These are phyloP conservation scores for Mionectes macconnelli DNA, from an alignment of 2,113 vertebrate species.

Conservation along the genomic window DNA sequence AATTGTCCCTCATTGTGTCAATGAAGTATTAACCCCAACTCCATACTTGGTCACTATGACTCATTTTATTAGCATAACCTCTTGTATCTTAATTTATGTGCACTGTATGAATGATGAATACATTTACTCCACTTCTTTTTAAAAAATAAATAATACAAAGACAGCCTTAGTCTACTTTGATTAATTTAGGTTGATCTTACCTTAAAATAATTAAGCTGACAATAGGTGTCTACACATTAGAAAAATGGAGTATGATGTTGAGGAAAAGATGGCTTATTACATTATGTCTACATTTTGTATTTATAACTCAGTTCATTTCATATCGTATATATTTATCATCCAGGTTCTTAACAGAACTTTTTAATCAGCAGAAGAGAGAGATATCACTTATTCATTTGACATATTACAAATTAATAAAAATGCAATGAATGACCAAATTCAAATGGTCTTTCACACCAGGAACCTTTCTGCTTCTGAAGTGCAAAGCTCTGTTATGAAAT, in stretches of 20 bases:
- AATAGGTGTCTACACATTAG: not conserved
- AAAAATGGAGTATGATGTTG: not conserved
- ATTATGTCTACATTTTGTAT: constrained; percentile 28
- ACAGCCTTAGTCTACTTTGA: not conserved
- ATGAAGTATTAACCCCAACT: not conserved
- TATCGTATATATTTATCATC: constrained; percentile 33
- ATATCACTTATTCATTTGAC: constrained; percentile 8
- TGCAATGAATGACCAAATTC: not conserved
- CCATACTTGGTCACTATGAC: not conserved
- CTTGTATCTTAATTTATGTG: not conserved
- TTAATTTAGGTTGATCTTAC: not conserved
- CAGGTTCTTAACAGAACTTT: constrained; percentile 24
- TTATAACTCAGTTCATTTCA: constrained; percentile 30
- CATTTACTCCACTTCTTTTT: not conserved
- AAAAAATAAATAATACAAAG: not conserved
- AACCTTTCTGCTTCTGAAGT: not conserved
- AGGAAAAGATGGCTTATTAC: constrained; percentile 31
- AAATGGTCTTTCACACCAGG: constrained; percentile 24
- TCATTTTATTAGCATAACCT: not conserved
- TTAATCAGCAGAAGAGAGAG: constrained; percentile 38
- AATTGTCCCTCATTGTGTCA: not conserved
- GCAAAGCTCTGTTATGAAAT: not conserved
- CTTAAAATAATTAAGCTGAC: constrained; percentile 42
- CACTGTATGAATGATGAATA: not conserved
- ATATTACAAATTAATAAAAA: constrained; percentile 47